Percentiles rank a stretch among this genome's conserved stretches.
phyloP scores from a whole-genome alignment of 2,797 vertebrate species.

The Phalanger gymnotis region DNA sequence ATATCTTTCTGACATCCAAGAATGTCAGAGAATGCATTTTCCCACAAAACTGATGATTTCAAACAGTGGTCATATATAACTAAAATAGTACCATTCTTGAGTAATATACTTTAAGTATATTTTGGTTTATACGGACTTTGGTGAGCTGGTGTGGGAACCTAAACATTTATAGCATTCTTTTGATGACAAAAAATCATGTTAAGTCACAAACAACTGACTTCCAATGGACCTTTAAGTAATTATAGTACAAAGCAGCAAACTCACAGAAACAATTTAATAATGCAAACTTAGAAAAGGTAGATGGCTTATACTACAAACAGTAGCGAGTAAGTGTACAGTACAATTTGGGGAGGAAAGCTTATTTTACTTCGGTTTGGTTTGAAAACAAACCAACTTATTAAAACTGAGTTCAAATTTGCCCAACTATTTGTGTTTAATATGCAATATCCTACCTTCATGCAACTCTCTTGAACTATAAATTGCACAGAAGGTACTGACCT shows the following conservation, averaged over 20 bases:
- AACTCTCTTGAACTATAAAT: background rate
- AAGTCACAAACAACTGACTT: background rate
- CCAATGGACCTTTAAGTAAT: background rate
- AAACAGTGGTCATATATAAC: background rate
- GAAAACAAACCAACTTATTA: too few relatives aligned
- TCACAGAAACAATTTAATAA: background rate
- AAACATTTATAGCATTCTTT: background rate
- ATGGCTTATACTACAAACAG: background rate
- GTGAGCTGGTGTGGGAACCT: background rate
- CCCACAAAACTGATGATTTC: background rate
- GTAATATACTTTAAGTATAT: background rate
- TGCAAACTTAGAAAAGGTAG: background rate
- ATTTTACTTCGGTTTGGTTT: too few relatives aligned
- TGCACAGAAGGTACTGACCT: background rate
- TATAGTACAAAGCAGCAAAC: background rate
- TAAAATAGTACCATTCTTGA: background rate
- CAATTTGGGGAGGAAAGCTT: background rate
- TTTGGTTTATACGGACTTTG: background rate
- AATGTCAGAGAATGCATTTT: background rate
- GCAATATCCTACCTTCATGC: background rate
- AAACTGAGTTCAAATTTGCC: too few relatives aligned
- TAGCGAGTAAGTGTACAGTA: background rate
- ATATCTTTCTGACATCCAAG: background rate
- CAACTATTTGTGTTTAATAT: background rate
- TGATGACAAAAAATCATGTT: background rate